These are phyloP conservation scores for Athrips mouffetella DNA, from an alignment of 2,888 invertebrate species.

Conservation along the genomic window DNA sequence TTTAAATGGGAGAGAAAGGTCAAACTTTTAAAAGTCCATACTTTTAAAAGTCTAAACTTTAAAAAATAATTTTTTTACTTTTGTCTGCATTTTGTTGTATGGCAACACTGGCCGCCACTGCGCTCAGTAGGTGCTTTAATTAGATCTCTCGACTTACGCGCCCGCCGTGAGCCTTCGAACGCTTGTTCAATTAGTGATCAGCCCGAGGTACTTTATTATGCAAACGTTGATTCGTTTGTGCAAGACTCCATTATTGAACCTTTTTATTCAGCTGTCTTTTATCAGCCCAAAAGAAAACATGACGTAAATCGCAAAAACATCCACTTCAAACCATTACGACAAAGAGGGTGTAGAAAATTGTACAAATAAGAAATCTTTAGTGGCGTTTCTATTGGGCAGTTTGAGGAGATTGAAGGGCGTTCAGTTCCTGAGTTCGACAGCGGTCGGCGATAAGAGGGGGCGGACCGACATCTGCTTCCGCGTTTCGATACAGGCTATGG, in stretches of 20 bases:
- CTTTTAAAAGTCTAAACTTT: background rate
- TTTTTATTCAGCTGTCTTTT: background rate
- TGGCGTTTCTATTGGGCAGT: background rate
- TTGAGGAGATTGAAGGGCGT: conserved; percentile 3
- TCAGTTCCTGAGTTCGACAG: conserved; percentile 1
- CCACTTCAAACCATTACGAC: too few relatives aligned
- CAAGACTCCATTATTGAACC: background rate
- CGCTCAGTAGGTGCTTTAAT: conserved; percentile 68
- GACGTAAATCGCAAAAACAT: too few relatives aligned
- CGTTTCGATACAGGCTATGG: conserved; percentile 22
- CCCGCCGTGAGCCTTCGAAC: conserved; percentile 66
- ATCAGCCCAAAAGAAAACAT: too few relatives aligned
- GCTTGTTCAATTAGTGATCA: conserved; percentile 76
- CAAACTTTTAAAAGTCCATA: too few relatives aligned
- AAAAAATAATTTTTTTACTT: background rate
- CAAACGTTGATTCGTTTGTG: conserved; percentile 34
- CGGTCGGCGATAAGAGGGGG: conserved; percentile 1
- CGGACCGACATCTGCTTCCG: background rate
- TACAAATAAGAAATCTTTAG: conserved; percentile 1
- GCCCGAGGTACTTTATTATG: conserved; percentile 59
- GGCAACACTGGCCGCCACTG: too few relatives aligned
- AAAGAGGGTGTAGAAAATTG: too few relatives aligned
- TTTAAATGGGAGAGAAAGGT: too few relatives aligned
- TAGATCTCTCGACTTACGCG: conserved; percentile 72
- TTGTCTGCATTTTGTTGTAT: background rate